A percentile compares a stretch with the other conserved stretches of the same genome.
These are phyloP conservation scores for Cynocephalus volans DNA, from an alignment of 2,113 vertebrate genomes.

Conservation along the genomic window DNA sequence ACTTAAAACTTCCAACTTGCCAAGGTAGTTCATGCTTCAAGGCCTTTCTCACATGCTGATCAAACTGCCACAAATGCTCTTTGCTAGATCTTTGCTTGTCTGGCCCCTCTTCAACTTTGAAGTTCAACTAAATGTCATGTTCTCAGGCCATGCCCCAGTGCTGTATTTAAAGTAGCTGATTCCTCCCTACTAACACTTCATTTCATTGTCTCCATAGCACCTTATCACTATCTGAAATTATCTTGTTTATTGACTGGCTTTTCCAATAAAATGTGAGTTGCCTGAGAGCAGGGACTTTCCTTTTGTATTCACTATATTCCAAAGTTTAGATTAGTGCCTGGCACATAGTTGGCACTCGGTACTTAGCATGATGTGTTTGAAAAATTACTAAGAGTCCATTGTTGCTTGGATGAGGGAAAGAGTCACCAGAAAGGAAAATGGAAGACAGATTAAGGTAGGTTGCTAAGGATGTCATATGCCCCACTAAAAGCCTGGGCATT, in stretches of 20 bases:
- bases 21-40: neutral
- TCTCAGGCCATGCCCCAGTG: neutral
- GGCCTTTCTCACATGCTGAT: neutral
- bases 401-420: conserved; percentile 27
- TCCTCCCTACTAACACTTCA: neutral
- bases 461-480: neutral
- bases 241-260: neutral
- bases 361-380: neutral
- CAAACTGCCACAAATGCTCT: neutral
- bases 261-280: conserved; percentile 25
- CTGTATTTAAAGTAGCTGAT: neutral
- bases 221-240: conserved; percentile 26
- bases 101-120: neutral
- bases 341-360: neutral
- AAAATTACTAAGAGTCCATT: conserved; percentile 25
- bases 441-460: neutral
- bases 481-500: neutral
- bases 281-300: neutral
- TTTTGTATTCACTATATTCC: neutral
- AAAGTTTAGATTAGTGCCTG: neutral
- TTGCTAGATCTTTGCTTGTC: neutral
- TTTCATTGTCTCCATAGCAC: neutral
- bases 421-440: conserved; percentile 1
- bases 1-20: neutral
- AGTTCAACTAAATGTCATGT: neutral